Conservation (phyloP, 2,888 invertebrate species). For the Stenurella melanura region DNA sequence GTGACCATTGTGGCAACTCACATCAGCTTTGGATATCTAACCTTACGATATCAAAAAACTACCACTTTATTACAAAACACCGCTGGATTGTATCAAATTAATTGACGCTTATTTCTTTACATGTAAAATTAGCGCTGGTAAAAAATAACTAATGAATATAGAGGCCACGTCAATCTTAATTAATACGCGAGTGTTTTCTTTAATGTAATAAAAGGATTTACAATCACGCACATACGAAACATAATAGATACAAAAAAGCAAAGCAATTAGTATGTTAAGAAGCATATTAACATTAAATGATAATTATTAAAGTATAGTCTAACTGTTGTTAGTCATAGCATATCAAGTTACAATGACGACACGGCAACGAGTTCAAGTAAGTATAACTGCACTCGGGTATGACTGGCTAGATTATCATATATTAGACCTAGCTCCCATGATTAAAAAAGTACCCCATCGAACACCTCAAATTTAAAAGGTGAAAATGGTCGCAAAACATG, state of each 20-base stretch:
- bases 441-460: too few species aligned
- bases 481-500: too few species aligned
- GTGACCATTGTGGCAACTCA: constrained; percentile 26
- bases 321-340: neutral
- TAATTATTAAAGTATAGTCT: neutral
- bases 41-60: constrained; percentile 24
- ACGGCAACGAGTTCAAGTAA: neutral
- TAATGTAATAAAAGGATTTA: constrained; percentile 40
- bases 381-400: too few species aligned
- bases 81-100: constrained; percentile 27
- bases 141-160: constrained; percentile 34
- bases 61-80: constrained; percentile 34
- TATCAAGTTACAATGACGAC: neutral
- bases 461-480: too few species aligned
- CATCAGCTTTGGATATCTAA: constrained; percentile 13
- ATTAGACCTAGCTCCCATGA: too few species aligned
- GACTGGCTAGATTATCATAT: too few species aligned
- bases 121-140: constrained; percentile 32
- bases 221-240: constrained; percentile 30
- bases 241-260: constrained; percentile 23
- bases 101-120: constrained; percentile 38
- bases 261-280: constrained; percentile 29
- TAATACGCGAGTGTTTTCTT: constrained; percentile 33
- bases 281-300: constrained; percentile 2
- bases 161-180: constrained; percentile 38